Evolutionary conservation across 2,888 invertebrate species (phyloP), one percentile per base, ranked within the genome.

Genomic region (Eudemis profundana): DNA sequence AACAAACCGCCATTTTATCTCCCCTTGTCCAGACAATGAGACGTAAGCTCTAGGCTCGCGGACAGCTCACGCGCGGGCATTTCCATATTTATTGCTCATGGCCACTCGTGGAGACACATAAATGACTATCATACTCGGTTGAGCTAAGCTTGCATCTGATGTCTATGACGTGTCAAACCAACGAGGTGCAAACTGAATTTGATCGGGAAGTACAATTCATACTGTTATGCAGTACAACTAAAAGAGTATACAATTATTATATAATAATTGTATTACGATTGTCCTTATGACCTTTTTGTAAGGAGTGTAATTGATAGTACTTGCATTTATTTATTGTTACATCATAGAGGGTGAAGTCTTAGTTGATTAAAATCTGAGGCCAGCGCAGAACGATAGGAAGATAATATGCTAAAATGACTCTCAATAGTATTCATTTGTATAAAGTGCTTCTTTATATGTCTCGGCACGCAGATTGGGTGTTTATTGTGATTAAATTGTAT

Each of bases 21-120:
- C 68, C 53, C 67, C 74, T 67, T 69, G 68, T 70, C 68, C 69
- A 69, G 60, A 67, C 73, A 70, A 77, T 72, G 72, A 71, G 68
- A 71, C 71, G 57, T 73, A 69, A 65, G 47, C 53, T 42, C 42
- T 49, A 42, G 42, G 12, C 36, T 54, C 47, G 44, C 50, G 65
- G 69, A 68, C 67, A 57, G 51, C 47, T 57, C 67, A 72, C 71
- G 72, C 67, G 61, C 67, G 51, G 65, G 57, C 70, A 72, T 74
- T 61, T 68, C 64, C 71, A 67, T 75, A 70, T 68, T 63, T 70
- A 69, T 68, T 60, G 65, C 65, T 12, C 29, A 36, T 42, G 50
- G 46, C 29, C 38, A 33, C n/a, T 53, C 44, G 23, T 53, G 44
- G 12, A 27, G 47, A 49, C 47, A 51, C 29, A 47, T 59, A 56